These are phyloP conservation scores for Panthera tigris DNA, from an alignment of 2,113 vertebrate species.

Conservation along the genomic window DNA sequence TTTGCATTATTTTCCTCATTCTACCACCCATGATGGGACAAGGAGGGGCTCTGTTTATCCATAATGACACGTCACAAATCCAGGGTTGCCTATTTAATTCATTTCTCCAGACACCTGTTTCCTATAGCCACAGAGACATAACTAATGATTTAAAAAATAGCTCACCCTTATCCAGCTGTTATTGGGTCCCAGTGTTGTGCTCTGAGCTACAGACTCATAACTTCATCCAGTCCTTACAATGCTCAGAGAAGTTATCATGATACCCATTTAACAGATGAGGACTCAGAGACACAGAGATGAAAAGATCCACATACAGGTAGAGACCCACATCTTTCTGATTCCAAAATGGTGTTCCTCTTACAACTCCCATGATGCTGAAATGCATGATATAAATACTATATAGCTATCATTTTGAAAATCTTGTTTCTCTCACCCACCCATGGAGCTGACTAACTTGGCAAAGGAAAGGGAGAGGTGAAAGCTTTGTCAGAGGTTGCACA, in stretches of 20 bases:
- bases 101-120: neutral
- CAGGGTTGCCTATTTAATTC: neutral
- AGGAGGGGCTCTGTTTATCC: neutral
- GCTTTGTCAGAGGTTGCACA: neutral
- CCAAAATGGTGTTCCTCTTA: neutral
- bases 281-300: neutral
- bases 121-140: neutral
- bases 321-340: neutral
- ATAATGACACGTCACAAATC: neutral
- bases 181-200: neutral
- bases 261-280: neutral
- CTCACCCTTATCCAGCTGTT: neutral
- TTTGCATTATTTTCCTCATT: neutral
- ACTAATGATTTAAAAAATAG: neutral
- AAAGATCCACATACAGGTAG: neutral
- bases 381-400: neutral
- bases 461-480: neutral
- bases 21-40: neutral
- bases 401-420: neutral
- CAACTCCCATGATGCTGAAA: neutral
- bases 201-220: neutral
- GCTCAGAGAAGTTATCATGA: neutral
- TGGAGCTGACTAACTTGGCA: constrained; percentile 33
- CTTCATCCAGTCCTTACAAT: neutral
- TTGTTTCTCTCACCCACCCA: constrained; percentile 5